Base-by-base conservation (phyloP, 2,888 invertebrate genomes). In the Schrankia costaestrigalis region DNA sequence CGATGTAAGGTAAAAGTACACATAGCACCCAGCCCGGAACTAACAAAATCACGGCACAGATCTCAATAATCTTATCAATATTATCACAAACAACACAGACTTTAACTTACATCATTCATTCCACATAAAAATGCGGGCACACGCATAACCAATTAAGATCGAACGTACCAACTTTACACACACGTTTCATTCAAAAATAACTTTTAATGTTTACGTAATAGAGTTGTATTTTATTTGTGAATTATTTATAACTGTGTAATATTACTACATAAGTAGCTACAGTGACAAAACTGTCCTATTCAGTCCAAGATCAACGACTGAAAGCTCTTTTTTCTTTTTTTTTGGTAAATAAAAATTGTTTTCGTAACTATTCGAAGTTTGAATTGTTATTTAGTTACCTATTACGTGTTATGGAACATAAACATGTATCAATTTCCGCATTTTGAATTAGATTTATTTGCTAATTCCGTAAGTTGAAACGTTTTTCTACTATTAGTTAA, bases 301-400 rank as follows among this genome's bases (percentile, higher is more conserved):
- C 59, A 60, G 66, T 56, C 60, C 70, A 71, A 71, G 70, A 69
- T 46, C 67, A 56, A 31, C n/a, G 39, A 31, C 26, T 27, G 62
- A 70, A 67, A 69, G 70, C 31, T 63, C n/a, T n/a, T n/a, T n/a
- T n/a, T n/a, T n/a, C n/a, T n/a, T n/a, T n/a, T 66, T 51, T 41
- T 45, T 40, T 26, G 38, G 41, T 35, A 42, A 42, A 42, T 41
- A 41, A 42, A n/a, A 48, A 45, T 39, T 18, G 41, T 46, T 52
- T 53, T 56, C 53, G 50, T 35, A 57, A 57, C 37, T 26, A 32
- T 35, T 40, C 31, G 35, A 13, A 24, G 27, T 23, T 29, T 32
- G 26, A 30, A 21, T 28, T 38, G 21, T 11, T 25, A 28, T n/a
- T n/a, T n/a, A n/a, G n/a, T n/a, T n/a, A n/a, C n/a, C n/a, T n/a